Evolutionary conservation across 1,140 invertebrate genomes (phyloP), one percentile per base, ranked within the genome.

Genomic region (Aphelenchoides besseyi): DNA sequence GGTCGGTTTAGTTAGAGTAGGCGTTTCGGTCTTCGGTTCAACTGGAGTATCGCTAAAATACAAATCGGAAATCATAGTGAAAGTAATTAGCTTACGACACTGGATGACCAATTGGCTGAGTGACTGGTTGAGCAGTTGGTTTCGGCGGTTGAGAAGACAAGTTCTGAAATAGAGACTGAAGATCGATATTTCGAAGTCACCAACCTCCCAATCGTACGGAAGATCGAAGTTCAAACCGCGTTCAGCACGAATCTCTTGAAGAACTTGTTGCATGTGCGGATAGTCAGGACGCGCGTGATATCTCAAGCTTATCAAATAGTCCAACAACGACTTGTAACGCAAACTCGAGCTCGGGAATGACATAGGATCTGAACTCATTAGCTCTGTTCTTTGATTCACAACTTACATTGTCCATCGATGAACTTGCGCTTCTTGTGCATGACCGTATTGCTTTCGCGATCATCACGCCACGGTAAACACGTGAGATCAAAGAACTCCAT

Each of bases 401-500:
- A 59, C 55, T 59, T 59, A 59, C 55, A 59, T 8, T 5, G 5
- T 8, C 55, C 55, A 28, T 59, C 55, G 18, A 59, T 33, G 12
- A 59, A 23, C 55, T 59, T 59, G 5, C 23, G 26, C 55, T 59
- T 59, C 55, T 59, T 59, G 55, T 59, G 5, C 18, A 59, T 8
- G 12, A 59, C 55, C 5, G 26, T 18, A 5, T 5, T 8, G 26
- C 12, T 59, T 5, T 8, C 32, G 5, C 23, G 55, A 33, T 59
- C 55, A 23, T 18, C 18, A 23, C 55, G 55, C 55, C 55, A 59
- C 26, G 55, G 55, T 8, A 59, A 23, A 33, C 5, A 5, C 12
- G 55, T 33, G 55, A 59, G 55, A 59, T 59, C 55, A 23, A 59
- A 59, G 55, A 59, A 59, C 18, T 59, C 55, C 26, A 59, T 28